These are phyloP conservation scores for Seriola aureovittata DNA, from an alignment of 2,113 vertebrate species.

Conservation along the genomic window DNA sequence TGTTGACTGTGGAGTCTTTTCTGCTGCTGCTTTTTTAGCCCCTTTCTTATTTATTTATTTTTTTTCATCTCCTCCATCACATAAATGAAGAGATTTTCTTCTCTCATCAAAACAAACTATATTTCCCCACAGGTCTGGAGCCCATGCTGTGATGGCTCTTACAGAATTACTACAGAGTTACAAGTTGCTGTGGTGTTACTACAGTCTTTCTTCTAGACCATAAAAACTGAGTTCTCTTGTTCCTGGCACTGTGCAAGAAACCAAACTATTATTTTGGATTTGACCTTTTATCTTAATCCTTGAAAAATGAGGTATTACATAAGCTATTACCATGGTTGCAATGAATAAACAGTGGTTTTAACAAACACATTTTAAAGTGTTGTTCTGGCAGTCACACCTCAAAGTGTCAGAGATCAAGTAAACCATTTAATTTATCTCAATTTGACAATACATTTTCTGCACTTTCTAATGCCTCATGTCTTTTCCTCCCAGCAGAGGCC, in stretches of 20 bases:
- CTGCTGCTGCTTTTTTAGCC: not conserved
- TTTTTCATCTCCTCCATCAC: constrained; percentile 1
- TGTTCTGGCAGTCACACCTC: constrained; percentile 18
- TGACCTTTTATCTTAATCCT: not conserved
- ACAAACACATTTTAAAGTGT: constrained; percentile 23
- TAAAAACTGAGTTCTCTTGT: not conserved
- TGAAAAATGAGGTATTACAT: constrained; percentile 19
- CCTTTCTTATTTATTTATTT: not conserved
- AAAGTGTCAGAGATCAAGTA: constrained; percentile 10
- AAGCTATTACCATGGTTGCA: not conserved
- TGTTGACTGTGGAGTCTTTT: constrained; percentile 1
- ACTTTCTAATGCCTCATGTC: constrained; percentile 5
- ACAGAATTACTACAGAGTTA: not conserved
- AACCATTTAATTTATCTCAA: constrained; percentile 13
- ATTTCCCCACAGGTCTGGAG: constrained; percentile 6
- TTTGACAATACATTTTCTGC: not conserved
- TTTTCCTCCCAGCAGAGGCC: constrained; percentile 80
- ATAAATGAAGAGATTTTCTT: constrained; percentile 4
- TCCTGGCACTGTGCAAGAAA: constrained; percentile 18
- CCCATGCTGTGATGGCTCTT: constrained; percentile 3
- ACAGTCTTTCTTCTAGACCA: not conserved
- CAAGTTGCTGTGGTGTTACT: not conserved
- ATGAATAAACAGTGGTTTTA: constrained; percentile 25
- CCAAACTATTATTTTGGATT: not conserved
- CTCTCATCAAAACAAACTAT: constrained; percentile 14